Conservation (phyloP, 1,140 invertebrate species). For the Pygmarrhopalites habei region DNA sequence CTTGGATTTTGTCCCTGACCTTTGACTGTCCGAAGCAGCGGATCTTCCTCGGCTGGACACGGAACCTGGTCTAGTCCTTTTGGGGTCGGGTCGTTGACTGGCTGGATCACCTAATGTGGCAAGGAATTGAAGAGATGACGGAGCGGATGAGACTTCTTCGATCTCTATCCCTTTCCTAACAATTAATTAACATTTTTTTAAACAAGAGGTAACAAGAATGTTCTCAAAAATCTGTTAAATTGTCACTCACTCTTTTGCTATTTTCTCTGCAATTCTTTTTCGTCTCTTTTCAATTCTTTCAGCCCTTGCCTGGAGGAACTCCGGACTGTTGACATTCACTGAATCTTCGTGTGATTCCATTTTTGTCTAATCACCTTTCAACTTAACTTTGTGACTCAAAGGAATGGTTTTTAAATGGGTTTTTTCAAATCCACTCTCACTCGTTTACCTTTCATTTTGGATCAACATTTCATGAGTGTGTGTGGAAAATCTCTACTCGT, state of each 20-base stretch:
- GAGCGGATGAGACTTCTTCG: neutral
- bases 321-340: neutral
- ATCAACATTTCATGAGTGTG: too few species aligned
- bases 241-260: slow-evolving; percentile 7
- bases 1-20: neutral
- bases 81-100: neutral
- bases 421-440: too few species aligned
- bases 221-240: neutral
- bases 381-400: too few species aligned
- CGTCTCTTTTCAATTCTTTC: slow-evolving; percentile 11
- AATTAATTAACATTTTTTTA: neutral
- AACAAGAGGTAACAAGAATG: neutral
- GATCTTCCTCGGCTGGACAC: neutral
- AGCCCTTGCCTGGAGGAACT: slow-evolving; percentile 3
- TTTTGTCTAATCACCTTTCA: too few species aligned
- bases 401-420: too few species aligned
- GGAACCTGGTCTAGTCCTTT: neutral
- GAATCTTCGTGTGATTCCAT: too few species aligned
- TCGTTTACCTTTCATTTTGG: too few species aligned
- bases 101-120: neutral
- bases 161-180: neutral
- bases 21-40: too few species aligned
- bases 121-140: slow-evolving; percentile 16
- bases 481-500: too few species aligned
- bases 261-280: slow-evolving; percentile 16